Conservation (phyloP, 1,140 invertebrate genomes). For the Pantala flavescens region DNA sequence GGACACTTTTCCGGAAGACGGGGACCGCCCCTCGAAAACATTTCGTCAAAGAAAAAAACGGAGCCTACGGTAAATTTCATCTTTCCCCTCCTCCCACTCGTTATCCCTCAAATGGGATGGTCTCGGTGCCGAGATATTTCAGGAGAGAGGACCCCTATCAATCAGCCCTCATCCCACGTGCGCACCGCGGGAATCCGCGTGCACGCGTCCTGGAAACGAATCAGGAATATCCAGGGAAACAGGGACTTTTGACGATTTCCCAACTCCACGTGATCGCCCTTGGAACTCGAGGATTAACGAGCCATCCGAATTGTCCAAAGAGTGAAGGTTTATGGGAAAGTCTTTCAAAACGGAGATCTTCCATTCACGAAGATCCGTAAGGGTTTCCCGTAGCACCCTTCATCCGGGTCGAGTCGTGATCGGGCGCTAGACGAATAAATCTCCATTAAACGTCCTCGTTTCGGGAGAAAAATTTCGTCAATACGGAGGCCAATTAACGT, state of each 20-base stretch:
- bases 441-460: too few relatives aligned
- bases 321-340: slow-evolving; percentile 1
- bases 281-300: background rate
- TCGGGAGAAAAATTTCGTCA: too few relatives aligned
- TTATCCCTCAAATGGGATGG: slow-evolving; percentile 1
- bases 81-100: background rate
- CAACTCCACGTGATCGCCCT: slow-evolving; percentile 2
- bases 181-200: background rate
- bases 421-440: too few relatives aligned
- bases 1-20: too few relatives aligned
- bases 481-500: too few relatives aligned
- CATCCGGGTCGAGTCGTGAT: too few relatives aligned
- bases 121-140: background rate
- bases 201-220: background rate
- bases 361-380: background rate
- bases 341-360: background rate
- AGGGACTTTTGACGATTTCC: background rate
- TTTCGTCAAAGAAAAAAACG: too few relatives aligned
- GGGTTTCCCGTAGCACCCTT: too few relatives aligned
- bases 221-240: background rate
- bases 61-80: too few relatives aligned
- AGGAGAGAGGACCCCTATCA: background rate
- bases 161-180: background rate
- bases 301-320: background rate
- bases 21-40: too few relatives aligned